phyloP scores from a whole-genome alignment of 2,888 invertebrate genomes.

The Dicyrtoma fusca region DNA sequence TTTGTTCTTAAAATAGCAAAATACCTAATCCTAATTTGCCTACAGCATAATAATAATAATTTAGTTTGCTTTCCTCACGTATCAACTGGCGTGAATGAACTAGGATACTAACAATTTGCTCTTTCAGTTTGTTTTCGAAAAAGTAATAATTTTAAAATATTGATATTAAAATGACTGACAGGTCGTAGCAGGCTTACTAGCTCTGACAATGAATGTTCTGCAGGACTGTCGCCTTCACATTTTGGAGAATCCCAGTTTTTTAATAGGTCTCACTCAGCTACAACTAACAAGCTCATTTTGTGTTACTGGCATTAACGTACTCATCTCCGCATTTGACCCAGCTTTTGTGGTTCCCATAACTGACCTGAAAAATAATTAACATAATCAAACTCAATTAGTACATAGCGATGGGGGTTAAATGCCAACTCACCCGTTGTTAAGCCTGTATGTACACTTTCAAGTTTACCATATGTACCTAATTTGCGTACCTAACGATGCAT shows the following conservation, averaged over 20 bases:
- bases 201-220: conserved; percentile 73
- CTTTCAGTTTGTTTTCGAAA: too few species aligned
- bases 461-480: too few species aligned
- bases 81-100: too few species aligned
- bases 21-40: too few species aligned
- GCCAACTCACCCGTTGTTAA: too few species aligned
- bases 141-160: background rate
- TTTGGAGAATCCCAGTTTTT: conserved; percentile 70
- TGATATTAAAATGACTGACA: conserved; percentile 58
- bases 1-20: background rate
- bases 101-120: too few species aligned
- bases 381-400: too few species aligned
- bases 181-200: conserved; percentile 76
- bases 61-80: too few species aligned
- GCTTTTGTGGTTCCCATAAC: conserved; percentile 61
- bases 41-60: background rate
- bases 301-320: conserved; percentile 74
- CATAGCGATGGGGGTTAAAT: too few species aligned
- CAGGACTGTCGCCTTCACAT: conserved; percentile 76
- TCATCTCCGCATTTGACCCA: conserved; percentile 80
- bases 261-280: conserved; percentile 71
- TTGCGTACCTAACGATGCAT: too few species aligned
- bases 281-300: conserved; percentile 73
- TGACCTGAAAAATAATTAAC: too few species aligned
- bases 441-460: too few species aligned